Percentiles rank a stretch among this genome's conserved stretches.
Conservation (phyloP, 1,140 invertebrate genomes). For the Drosophila nasuta region DNA sequence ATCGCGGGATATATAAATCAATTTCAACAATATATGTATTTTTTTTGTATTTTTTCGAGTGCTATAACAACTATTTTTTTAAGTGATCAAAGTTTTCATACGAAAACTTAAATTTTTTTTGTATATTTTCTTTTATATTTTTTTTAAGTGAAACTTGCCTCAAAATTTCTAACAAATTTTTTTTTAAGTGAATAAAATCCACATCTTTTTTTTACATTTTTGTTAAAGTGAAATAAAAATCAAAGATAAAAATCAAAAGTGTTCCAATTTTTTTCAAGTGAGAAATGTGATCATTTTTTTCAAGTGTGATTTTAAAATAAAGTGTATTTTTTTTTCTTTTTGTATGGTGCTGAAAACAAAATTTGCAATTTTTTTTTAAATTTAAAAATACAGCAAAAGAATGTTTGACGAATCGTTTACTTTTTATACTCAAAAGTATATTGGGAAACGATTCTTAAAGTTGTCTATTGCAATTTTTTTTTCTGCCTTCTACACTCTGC, state of each 20-base stretch:
- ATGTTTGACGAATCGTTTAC: conserved; percentile 11
- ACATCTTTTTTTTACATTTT: conserved; percentile 12
- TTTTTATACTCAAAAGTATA: conserved; percentile 1
- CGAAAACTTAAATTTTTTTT: not conserved
- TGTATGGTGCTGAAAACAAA: not conserved
- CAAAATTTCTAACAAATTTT: conserved; percentile 1
- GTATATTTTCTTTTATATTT: not conserved
- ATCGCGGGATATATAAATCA: conserved; percentile 25
- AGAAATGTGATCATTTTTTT: conserved; percentile 21
- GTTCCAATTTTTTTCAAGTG: conserved; percentile 28
- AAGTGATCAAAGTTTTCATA: conserved; percentile 2
- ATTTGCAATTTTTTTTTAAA: conserved; percentile 12
- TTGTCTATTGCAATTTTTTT: conserved; percentile 13
- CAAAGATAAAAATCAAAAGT: not conserved
- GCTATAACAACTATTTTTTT: conserved; percentile 38
- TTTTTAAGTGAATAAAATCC: conserved; percentile 6
- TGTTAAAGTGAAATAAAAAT: conserved; percentile 2
- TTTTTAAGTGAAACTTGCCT: not conserved
- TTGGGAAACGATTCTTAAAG: conserved; percentile 9
- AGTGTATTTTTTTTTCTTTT: conserved; percentile 9
- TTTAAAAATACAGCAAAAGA: conserved; percentile 10
- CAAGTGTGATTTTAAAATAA: conserved; percentile 4
- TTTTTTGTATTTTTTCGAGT: conserved; percentile 64
- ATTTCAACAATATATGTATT: conserved; percentile 35
- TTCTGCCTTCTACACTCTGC: conserved; percentile 8